A percentile compares a stretch with the other conserved stretches of the same genome.
These are phyloP conservation scores for Coptodon bakossiorum DNA, from an alignment of 2,113 vertebrate species.

Conservation along the genomic window DNA sequence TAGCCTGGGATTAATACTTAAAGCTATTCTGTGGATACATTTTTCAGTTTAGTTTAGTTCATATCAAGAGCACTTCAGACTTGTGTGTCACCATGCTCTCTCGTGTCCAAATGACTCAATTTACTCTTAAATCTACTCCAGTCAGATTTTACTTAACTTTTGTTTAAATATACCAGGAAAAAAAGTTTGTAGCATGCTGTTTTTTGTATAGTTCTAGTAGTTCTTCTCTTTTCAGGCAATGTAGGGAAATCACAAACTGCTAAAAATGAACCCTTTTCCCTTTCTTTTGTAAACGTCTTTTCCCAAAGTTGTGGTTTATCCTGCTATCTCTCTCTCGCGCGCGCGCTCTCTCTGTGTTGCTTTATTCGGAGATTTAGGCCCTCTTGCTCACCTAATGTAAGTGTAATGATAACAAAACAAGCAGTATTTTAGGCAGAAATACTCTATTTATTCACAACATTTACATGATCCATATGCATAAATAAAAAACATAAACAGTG, in stretches of 20 bases:
- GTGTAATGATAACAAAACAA: neutral
- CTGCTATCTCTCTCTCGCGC: neutral
- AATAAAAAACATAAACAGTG: conserved; percentile 41
- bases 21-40: neutral
- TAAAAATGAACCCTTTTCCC: neutral
- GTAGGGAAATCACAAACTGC: neutral
- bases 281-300: neutral
- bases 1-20: neutral
- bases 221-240: neutral
- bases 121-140: neutral
- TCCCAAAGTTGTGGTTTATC: neutral
- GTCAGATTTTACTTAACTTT: neutral
- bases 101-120: neutral
- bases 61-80: neutral
- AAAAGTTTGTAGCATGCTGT: neutral
- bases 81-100: neutral
- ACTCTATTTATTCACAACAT: conserved; percentile 60
- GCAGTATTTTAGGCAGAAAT: conserved; percentile 11
- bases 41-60: neutral
- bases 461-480: conserved; percentile 58
- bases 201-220: neutral
- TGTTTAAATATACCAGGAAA: neutral
- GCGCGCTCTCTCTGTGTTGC: neutral
- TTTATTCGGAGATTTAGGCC: neutral
- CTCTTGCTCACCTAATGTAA: too few species aligned